Conservation (phyloP, 2,797 vertebrate species). For the Rhinatrema bivittatum region DNA sequence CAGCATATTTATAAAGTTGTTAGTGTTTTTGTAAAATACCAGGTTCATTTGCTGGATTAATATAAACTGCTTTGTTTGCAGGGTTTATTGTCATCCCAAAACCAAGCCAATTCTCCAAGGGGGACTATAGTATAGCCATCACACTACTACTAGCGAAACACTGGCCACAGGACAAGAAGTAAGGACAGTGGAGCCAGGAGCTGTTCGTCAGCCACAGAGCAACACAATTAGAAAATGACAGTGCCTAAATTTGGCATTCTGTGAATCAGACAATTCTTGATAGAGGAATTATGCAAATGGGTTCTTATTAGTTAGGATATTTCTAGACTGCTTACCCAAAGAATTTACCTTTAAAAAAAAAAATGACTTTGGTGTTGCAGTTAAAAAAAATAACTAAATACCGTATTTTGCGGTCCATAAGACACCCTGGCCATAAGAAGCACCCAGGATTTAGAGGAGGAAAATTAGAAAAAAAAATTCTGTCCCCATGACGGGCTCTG, state of each 20-base stretch:
- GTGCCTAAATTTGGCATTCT: constrained; percentile 42
- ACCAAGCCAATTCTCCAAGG: constrained; percentile 93
- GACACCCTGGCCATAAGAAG: too few species aligned
- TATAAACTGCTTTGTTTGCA: constrained; percentile 78
- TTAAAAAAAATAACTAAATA: constrained; percentile 44
- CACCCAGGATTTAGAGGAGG: too few species aligned
- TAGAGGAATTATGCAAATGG: constrained; percentile 35
- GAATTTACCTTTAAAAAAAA: constrained; percentile 30
- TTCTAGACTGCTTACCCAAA: constrained; percentile 32
- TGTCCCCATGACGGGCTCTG: too few species aligned
- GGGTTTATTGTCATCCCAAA: constrained; percentile 91
- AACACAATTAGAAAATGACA: constrained; percentile 56
- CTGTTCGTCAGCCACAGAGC: constrained; percentile 75
- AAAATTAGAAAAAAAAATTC: too few species aligned
- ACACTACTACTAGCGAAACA: constrained; percentile 76
- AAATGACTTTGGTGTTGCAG: constrained; percentile 41
- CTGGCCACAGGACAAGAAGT: constrained; percentile 64
- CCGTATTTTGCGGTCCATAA: too few species aligned
- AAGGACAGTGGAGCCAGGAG: constrained; percentile 63
- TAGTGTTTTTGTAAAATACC: too few species aligned
- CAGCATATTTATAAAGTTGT: too few species aligned
- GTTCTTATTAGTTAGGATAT: constrained; percentile 47
- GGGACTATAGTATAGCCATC: constrained; percentile 91
- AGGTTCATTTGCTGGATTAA: constrained; percentile 55
- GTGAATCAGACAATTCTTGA: constrained; percentile 48